Evolutionary conservation across 1,140 invertebrate genomes (phyloP), one percentile per base, ranked within the genome.

Genomic region (Dendrolimus kikuchii): DNA sequence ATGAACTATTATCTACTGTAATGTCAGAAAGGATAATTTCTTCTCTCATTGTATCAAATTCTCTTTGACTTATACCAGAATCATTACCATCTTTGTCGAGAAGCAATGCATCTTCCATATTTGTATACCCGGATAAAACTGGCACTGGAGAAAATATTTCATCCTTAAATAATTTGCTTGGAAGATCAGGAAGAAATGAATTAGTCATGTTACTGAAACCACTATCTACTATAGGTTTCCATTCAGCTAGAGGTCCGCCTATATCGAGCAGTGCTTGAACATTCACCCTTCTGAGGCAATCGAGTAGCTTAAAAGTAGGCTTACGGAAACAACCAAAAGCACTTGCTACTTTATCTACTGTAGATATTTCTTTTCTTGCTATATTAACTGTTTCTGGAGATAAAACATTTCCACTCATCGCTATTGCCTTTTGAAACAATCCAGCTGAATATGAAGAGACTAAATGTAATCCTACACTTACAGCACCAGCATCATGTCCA

Each of bases 401-500:
- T 9, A 94, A 79, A 0, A 92, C 89, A 68, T 92, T 93, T 0
- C 93, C 93, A 60, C 94, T 95, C 93, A 87, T 87, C 6, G 83
- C 76, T n/a, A 93, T 92, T 2, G 74, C 81, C 66, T 87, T 87
- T 53, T 80, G 74, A 48, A 86, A 88, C 5, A 87, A 61, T 36
- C 86, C 87, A 10, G 80, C 59, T 7, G 88, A 85, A 51, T 86
- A 77, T 6, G 81, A 68, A 1, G 87, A 88, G 58, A 88, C 57
- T 38, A 86, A 63, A 64, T 86, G 83, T 0, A 95, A 74, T 1
- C 92, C 92, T 2, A 94, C 91, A 68, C 94, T 95, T 0, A 92
- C 90, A 1, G 92, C 93, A 0, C 94, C 94, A 0, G 93, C 90
- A 50, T 92, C 92, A 68, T 98, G 96, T 0, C 97, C 97, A 76